Percentiles rank a stretch among this genome's conserved stretches.
Conservation (phyloP, 1,140 invertebrate species). For the Rhynchophorus ferrugineus region DNA sequence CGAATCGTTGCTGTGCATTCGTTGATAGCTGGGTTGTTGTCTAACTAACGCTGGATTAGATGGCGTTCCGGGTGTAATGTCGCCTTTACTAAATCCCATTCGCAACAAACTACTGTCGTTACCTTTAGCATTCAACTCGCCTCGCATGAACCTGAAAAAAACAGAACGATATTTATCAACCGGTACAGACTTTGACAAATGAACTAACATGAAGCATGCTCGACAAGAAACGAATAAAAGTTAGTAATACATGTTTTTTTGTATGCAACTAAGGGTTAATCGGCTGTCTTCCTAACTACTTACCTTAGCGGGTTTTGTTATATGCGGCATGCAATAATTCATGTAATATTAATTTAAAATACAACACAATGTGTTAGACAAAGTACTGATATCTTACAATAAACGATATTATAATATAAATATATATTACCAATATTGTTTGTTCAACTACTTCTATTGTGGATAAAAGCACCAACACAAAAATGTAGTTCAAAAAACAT, state of each 20-base stretch:
- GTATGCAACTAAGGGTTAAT: no score
- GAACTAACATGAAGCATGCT: neutral
- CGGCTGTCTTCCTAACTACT: no score
- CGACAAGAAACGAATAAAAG: neutral
- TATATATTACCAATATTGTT: neutral
- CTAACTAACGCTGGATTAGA: conserved; percentile 50
- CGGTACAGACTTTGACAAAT: neutral
- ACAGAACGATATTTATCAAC: neutral
- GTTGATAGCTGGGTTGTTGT: conserved; percentile 66
- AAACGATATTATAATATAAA: neutral
- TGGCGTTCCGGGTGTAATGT: conserved; percentile 59
- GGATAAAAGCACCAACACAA: neutral
- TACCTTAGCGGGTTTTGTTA: conserved; percentile 20
- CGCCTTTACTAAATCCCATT: conserved; percentile 42
- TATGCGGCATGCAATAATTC: conserved; percentile 16
- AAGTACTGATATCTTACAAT: neutral
- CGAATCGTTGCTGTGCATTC: conserved; percentile 77
- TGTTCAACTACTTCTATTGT: neutral
- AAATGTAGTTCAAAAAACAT: neutral
- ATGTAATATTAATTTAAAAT: neutral
- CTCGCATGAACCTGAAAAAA: conserved; percentile 65
- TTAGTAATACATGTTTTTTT: no score
- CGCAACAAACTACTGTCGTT: conserved; percentile 35
- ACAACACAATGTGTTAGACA: neutral
- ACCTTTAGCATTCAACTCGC: conserved; percentile 54